Percentiles rank a stretch among this genome's conserved stretches.
Conservation (phyloP, 2,888 invertebrate species). For the Serrognathus titanus region DNA sequence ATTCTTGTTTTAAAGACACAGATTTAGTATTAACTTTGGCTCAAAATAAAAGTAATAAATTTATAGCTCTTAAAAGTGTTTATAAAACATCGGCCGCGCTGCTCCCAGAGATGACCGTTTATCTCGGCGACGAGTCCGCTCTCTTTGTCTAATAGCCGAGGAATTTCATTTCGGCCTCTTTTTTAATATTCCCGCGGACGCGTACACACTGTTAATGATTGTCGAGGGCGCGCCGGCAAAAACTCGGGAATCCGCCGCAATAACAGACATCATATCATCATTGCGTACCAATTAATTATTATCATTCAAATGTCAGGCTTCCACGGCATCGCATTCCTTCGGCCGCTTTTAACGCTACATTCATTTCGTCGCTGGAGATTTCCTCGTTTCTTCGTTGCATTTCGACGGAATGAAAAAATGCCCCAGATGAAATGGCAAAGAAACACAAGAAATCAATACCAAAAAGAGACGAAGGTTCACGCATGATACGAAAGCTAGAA, state of each 20-base stretch:
- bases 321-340: too few relatives aligned
- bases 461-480: too few relatives aligned
- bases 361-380: too few relatives aligned
- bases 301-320: slow-evolving; percentile 1
- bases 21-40: slow-evolving; percentile 47
- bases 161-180: slow-evolving; percentile 9
- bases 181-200: slow-evolving; percentile 8
- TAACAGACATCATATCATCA: slow-evolving; percentile 2
- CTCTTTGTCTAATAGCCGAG: slow-evolving; percentile 4
- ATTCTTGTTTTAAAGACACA: slow-evolving; percentile 45
- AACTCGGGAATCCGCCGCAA: background rate
- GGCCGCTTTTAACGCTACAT: too few relatives aligned
- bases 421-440: too few relatives aligned
- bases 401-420: too few relatives aligned
- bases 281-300: slow-evolving; percentile 7
- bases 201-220: slow-evolving; percentile 3
- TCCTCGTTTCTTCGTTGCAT: too few relatives aligned
- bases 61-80: slow-evolving; percentile 47
- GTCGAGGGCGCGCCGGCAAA: slow-evolving; percentile 2
- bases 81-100: slow-evolving; percentile 40
- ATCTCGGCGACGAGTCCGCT: background rate
- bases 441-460: too few relatives aligned
- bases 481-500: too few relatives aligned
- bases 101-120: slow-evolving; percentile 2
- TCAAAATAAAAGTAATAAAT: slow-evolving; percentile 48